Conservation (phyloP, 2,113 vertebrate species). For the Corvus cornix region DNA sequence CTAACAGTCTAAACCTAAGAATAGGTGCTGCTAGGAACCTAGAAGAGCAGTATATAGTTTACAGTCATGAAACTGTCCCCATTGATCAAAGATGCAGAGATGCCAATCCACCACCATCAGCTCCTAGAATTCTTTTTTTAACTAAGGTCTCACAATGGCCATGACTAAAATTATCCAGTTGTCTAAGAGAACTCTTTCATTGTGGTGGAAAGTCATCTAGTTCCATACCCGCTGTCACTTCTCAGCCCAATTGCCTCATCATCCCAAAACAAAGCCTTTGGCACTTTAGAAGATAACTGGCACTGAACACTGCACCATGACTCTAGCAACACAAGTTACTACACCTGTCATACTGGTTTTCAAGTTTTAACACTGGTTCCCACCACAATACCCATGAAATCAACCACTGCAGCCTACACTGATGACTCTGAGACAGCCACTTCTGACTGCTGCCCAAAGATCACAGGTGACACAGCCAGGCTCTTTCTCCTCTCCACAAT, state of each 20-base stretch:
- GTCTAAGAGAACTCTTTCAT: background rate
- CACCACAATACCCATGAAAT: background rate
- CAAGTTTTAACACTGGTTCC: background rate
- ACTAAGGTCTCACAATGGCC: background rate
- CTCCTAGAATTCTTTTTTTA: background rate
- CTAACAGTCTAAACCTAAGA: background rate
- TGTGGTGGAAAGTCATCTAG: background rate
- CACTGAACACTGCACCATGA: fast-evolving
- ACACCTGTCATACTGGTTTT: fast-evolving
- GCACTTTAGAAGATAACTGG: background rate
- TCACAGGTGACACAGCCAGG: background rate
- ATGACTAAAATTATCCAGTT: background rate
- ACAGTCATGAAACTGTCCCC: background rate
- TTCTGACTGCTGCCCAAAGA: background rate
- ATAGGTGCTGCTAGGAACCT: background rate
- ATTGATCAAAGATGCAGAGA: background rate
- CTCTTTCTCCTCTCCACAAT: background rate
- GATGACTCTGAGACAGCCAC: background rate
- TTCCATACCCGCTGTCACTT: background rate
- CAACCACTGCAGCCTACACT: background rate
- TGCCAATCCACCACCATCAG: background rate
- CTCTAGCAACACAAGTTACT: background rate
- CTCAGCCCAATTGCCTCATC: background rate
- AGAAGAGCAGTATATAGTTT: background rate
- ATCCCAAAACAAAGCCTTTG: background rate